A percentile compares a stretch with the other conserved stretches of the same genome.
Evolutionary conservation across 2,888 invertebrate genomes (phyloP).

Genomic region (Pherbina coryleti): DNA sequence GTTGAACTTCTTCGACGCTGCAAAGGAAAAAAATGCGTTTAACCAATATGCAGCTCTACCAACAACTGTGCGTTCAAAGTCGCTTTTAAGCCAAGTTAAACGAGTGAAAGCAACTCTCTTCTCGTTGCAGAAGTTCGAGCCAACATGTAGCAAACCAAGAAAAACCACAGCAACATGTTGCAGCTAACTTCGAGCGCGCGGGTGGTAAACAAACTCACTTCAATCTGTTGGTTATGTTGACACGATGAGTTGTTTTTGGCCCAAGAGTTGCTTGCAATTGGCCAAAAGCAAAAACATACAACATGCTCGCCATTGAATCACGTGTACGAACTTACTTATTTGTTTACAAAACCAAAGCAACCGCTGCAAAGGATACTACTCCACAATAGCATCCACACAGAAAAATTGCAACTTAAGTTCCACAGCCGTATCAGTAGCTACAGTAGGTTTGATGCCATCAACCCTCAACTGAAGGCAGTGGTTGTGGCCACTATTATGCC

Average conservation of each 20-base stretch:
- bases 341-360: neutral
- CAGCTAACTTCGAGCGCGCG: neutral
- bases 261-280: neutral
- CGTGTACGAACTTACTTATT: conserved; percentile 8
- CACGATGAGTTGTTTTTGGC: no score
- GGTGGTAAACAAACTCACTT: conserved; percentile 22
- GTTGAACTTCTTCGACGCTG: neutral
- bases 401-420: neutral
- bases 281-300: neutral
- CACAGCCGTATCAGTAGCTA: no score
- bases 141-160: neutral
- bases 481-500: neutral
- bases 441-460: neutral
- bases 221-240: neutral
- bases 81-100: neutral
- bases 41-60: neutral
- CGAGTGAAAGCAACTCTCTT: neutral
- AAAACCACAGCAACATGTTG: neutral
- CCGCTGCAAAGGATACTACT: neutral
- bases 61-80: neutral
- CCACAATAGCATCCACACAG: neutral
- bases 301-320: conserved; percentile 1
- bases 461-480: no score
- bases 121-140: neutral
- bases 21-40: conserved; percentile 3